Percentiles rank a stretch among this genome's conserved stretches.
Evolutionary conservation across 37 sponge, comb jelly and placozoan genomes (phyloP).

Genomic region (Bolinopsis microptera): DNA sequence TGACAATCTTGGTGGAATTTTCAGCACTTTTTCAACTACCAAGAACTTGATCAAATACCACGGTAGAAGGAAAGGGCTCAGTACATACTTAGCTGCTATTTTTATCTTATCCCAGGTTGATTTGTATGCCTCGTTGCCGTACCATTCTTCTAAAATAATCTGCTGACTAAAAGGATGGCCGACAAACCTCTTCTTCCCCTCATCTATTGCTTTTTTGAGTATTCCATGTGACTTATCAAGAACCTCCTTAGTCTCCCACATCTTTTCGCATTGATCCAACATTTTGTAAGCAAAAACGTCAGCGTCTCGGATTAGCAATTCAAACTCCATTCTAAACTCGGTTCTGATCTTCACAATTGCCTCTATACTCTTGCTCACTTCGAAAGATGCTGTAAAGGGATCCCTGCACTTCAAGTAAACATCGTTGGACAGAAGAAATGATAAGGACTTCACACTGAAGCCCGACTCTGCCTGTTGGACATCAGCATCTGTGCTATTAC

Average conservation of each 20-base stretch:
- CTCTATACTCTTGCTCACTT: no score
- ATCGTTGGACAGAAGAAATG: no score
- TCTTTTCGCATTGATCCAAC: no score
- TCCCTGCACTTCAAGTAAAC: no score
- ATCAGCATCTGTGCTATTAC: no score
- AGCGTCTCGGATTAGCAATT: no score
- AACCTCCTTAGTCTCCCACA: slow-evolving; percentile 13
- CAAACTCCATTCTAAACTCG: no score
- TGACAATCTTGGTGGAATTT: neutral
- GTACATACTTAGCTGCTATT: neutral
- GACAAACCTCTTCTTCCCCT: slow-evolving; percentile 7
- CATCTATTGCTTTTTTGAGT: neutral
- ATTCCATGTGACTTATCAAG: neutral
- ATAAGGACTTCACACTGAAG: no score
- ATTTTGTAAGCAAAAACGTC: no score
- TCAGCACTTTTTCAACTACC: neutral
- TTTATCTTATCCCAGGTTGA: neutral
- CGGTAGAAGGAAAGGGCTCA: slow-evolving; percentile 10
- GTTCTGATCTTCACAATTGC: no score
- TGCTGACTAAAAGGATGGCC: slow-evolving; percentile 26
- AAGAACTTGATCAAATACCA: neutral
- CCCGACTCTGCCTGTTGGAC: no score
- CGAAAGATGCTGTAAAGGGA: no score
- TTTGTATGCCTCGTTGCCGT: neutral
- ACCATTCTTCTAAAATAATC: slow-evolving; percentile 13